These are phyloP conservation scores for Ancistrus triradiatus DNA, from an alignment of 2,113 vertebrate species.

Conservation along the genomic window DNA sequence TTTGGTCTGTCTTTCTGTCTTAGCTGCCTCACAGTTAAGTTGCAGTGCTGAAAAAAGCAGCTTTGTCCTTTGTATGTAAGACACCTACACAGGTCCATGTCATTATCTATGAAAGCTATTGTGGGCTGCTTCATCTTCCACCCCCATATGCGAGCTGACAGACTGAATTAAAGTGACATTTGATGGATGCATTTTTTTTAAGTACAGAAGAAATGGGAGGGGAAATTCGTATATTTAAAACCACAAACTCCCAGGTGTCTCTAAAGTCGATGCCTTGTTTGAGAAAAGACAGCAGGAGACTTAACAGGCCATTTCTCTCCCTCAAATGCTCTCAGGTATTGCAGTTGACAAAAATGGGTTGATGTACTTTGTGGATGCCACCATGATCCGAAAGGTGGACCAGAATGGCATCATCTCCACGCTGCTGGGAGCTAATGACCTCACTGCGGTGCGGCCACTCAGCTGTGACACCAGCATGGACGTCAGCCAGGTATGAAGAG, in stretches of 20 bases:
- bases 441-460: slow-evolving; percentile 86
- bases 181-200: slow-evolving; percentile 20
- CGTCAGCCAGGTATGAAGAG: slow-evolving; percentile 83
- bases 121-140: slow-evolving; percentile 17
- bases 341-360: slow-evolving; percentile 97
- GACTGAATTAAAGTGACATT: slow-evolving; percentile 13
- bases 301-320: slow-evolving; percentile 2
- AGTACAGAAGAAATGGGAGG: slow-evolving; percentile 12
- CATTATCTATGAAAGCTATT: slow-evolving; percentile 31
- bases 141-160: slow-evolving; percentile 12
- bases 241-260: background rate
- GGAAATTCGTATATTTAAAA: background rate
- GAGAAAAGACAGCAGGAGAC: background rate
- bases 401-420: slow-evolving; percentile 99
- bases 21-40: slow-evolving; percentile 13
- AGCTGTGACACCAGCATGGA: slow-evolving; percentile 92
- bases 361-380: slow-evolving; percentile 98
- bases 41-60: background rate
- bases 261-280: background rate
- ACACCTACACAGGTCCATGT: slow-evolving; percentile 27
- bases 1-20: slow-evolving; percentile 9
- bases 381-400: slow-evolving; percentile 98
- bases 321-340: slow-evolving; percentile 73
- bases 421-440: slow-evolving; percentile 93
- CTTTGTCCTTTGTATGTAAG: slow-evolving; percentile 11